A percentile compares a stretch with the other conserved stretches of the same genome.
phyloP scores from a whole-genome alignment of 2,113 vertebrate species.

The Clarias magur region DNA sequence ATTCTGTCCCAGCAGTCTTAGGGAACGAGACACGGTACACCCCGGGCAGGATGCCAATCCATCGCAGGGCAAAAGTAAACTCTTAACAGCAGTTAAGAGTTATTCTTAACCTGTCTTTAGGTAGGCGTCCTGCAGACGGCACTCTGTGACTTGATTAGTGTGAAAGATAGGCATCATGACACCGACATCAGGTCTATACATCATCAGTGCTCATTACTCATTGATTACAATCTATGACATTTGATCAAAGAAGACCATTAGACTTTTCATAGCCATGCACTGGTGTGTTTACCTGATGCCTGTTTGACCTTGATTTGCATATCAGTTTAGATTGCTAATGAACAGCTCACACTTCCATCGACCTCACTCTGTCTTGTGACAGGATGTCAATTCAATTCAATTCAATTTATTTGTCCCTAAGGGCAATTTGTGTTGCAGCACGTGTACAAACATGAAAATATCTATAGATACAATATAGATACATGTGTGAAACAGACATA shows the following conservation, averaged over 20 bases:
- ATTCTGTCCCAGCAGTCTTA: no score
- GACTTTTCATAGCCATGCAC: background rate
- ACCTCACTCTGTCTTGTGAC: background rate
- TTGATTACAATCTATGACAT: background rate
- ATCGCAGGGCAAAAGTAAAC: no score
- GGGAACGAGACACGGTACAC: no score
- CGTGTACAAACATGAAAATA: no score
- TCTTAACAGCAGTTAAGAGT: background rate
- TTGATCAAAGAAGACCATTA: background rate
- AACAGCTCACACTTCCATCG: background rate
- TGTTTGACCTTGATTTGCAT: conserved; percentile 13
- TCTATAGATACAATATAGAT: no score
- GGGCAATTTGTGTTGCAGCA: no score
- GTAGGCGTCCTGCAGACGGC: background rate
- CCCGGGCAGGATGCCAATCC: no score
- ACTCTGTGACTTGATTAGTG: background rate
- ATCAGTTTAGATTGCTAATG: background rate
- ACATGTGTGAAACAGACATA: no score
- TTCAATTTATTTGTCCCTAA: no score
- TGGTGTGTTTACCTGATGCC: background rate
- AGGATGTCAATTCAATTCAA: background rate
- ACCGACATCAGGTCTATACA: background rate
- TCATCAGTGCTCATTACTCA: background rate
- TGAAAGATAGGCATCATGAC: background rate
- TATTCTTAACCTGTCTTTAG: background rate